phyloP scores from a whole-genome alignment of 2,113 vertebrate genomes.

The Chaenogobius annularis region DNA sequence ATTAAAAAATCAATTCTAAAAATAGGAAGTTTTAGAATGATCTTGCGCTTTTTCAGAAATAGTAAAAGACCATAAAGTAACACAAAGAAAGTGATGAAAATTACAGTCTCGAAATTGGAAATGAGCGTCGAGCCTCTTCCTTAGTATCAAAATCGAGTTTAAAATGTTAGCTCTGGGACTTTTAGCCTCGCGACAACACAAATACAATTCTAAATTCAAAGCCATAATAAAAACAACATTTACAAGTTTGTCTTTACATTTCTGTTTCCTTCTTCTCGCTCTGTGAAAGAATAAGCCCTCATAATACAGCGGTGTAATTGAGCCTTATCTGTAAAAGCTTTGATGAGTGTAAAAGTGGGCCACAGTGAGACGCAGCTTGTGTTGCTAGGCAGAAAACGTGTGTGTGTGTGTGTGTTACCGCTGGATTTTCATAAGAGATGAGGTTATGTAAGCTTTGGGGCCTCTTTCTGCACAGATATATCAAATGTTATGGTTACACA shows the following conservation, averaged over 20 bases:
- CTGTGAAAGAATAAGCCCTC: slow-evolving; percentile 1
- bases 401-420: slow-evolving; percentile 3
- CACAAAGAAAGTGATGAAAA: too few relatives aligned
- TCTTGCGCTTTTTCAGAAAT: too few relatives aligned
- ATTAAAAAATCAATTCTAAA: too few relatives aligned
- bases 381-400: slow-evolving; percentile 58
- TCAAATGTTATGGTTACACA: neutral
- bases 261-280: neutral
- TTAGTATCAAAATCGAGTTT: too few relatives aligned
- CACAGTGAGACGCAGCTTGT: slow-evolving; percentile 13
- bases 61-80: too few relatives aligned
- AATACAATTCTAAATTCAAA: neutral
- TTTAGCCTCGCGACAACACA: too few relatives aligned
- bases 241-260: neutral
- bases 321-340: slow-evolving; percentile 18
- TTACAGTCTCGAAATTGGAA: too few relatives aligned
- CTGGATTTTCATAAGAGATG: slow-evolving; percentile 18
- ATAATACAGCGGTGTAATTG: slow-evolving; percentile 1
- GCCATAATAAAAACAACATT: too few relatives aligned
- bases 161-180: too few relatives aligned
- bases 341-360: slow-evolving; percentile 42
- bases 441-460: slow-evolving; percentile 22
- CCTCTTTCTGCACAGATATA: slow-evolving; percentile 7
- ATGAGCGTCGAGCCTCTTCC: too few relatives aligned
- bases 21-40: too few relatives aligned